Base-by-base conservation (phyloP, 2,797 vertebrate genomes). In the Danio albolineatus region DNA sequence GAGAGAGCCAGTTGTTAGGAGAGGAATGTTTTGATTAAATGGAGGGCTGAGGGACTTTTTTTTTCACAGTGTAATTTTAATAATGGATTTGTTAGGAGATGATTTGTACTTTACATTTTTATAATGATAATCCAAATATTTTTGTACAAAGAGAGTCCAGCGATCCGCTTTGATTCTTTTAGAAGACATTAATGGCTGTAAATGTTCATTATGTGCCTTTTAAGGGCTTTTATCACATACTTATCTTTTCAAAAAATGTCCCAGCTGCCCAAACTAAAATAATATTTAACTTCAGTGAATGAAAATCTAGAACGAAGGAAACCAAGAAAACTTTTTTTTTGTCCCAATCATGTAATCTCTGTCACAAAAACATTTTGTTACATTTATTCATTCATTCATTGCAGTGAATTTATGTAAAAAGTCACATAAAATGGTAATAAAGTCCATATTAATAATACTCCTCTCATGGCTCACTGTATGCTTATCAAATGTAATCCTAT, bases 241-340 rank as follows among this genome's bases (percentile, higher is more conserved):
- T 43, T 51, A 17, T 51, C 0, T 43, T 56, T 72, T 44, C 17
- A 43, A 7, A 41, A 16, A 43, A 70, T 56, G 17, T 4, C 56
- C 48, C 16, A 54, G 10, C 43, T n/a, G 2, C 6, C 16, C 6
- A 10, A 44, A 44, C 16, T 8, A 36, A 69, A 53, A 53, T 12
- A 53, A 65, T 19, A 28, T n/a, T 28, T 67, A 73, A 56, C 72
- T 21, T 62, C 1, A 7, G 14, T 16, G 10, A 61, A 71, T 43
- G 8, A 60, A 75, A 79, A 71, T 48, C 81, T 81, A 75, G 66
- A 88, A 72, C 75, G 57, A 21, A 70, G 82, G 83, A 87, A 19
- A 87, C 74, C 84, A 86, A 88, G 48, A 80, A 88, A 87, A 87
- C 12, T 19, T 21, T 6, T 14, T 17, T 16, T 48, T 4, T 12